Percentiles rank a stretch among this genome's conserved stretches.
Conservation (phyloP, 2,113 vertebrate species). For the Bujurquina vittata region DNA sequence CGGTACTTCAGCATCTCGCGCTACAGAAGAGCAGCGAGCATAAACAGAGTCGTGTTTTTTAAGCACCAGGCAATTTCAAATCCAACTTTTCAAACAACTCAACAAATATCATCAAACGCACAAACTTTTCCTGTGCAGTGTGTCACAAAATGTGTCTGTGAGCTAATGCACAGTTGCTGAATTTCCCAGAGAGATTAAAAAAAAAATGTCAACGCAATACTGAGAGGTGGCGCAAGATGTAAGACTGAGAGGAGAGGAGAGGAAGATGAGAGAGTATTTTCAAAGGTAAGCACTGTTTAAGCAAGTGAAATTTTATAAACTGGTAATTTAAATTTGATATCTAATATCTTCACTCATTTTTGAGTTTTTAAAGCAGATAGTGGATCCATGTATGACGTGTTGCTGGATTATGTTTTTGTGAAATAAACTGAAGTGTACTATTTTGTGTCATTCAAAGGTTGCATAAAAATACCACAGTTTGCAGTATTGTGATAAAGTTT, state of each 20-base stretch:
- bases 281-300: too few species aligned
- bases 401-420: neutral
- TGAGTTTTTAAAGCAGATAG: neutral
- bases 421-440: neutral
- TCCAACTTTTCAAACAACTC: neutral
- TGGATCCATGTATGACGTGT: neutral
- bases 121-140: neutral
- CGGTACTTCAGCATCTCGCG: too few species aligned
- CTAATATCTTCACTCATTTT: neutral
- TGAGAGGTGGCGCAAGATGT: neutral
- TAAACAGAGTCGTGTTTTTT: neutral
- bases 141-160: neutral
- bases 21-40: neutral
- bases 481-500: neutral
- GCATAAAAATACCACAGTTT: neutral
- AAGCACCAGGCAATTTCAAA: neutral
- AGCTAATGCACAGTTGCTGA: too few species aligned
- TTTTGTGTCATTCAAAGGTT: neutral
- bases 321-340: neutral
- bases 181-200: neutral
- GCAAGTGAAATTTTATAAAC: neutral
- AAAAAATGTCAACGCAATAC: neutral
- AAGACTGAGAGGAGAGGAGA: neutral
- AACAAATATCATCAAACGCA: neutral
- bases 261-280: neutral